phyloP scores from a whole-genome alignment of 2,797 vertebrate genomes.

The Gila robusta region DNA sequence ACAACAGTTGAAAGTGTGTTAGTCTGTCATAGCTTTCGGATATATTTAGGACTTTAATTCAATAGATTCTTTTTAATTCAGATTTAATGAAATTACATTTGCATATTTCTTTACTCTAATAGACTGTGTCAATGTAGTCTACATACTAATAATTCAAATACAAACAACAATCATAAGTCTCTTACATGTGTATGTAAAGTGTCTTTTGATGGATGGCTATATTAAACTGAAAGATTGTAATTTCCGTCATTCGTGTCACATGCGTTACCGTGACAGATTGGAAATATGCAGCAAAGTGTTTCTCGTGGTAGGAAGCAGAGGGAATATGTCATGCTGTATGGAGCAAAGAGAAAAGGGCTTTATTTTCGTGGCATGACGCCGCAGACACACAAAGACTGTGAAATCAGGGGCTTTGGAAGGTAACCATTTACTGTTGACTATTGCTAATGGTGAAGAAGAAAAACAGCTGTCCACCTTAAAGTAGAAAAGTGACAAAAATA shows the following conservation, averaged over 20 bases:
- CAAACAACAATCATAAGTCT: slow-evolving; percentile 45
- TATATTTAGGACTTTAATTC: background rate
- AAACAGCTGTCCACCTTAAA: slow-evolving; percentile 48
- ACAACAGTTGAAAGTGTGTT: background rate
- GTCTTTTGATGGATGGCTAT: slow-evolving; percentile 49
- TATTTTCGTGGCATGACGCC: slow-evolving; percentile 59
- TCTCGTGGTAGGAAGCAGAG: slow-evolving; percentile 43
- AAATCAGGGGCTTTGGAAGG: slow-evolving; percentile 44
- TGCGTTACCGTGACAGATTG: slow-evolving; percentile 29
- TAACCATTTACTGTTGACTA: slow-evolving; percentile 48
- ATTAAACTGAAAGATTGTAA: slow-evolving; percentile 52
- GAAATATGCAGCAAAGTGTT: slow-evolving; percentile 54
- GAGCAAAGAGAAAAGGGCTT: slow-evolving; percentile 55
- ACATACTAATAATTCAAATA: slow-evolving; percentile 16
- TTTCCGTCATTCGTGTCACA: slow-evolving; percentile 49
- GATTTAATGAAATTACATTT: background rate
- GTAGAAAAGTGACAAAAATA: slow-evolving; percentile 33
- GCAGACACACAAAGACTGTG: slow-evolving; percentile 44
- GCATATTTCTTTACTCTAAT: background rate
- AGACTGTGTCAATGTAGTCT: slow-evolving; percentile 1
- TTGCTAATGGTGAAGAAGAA: slow-evolving; percentile 55
- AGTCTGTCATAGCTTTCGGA: background rate
- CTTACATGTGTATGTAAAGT: slow-evolving; percentile 14
- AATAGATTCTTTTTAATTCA: background rate
- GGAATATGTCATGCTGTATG: slow-evolving; percentile 53